phyloP scores from a whole-genome alignment of 2,797 vertebrate species.

The Sebastes trivittatus region DNA sequence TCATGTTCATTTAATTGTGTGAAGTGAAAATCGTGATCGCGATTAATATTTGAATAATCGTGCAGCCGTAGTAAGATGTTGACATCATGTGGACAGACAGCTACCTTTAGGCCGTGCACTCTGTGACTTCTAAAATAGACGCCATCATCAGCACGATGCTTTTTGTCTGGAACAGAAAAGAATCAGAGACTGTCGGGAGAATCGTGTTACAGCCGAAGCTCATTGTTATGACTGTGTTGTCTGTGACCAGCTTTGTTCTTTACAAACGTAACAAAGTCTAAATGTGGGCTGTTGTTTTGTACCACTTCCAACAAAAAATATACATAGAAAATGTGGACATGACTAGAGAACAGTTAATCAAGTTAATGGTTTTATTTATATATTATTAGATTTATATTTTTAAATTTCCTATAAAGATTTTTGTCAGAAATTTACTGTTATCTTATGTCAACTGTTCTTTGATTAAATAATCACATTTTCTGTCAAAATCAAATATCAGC shows the following conservation, averaged over 20 bases:
- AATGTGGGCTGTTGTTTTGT: not conserved
- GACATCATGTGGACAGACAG: conserved; percentile 38
- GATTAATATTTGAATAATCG: too few relatives aligned
- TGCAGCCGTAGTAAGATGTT: not conserved
- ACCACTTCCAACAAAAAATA: not conserved
- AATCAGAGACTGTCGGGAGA: conserved; percentile 20
- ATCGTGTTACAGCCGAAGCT: conserved; percentile 33
- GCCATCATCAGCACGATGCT: conserved; percentile 26
- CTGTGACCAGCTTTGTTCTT: conserved; percentile 31
- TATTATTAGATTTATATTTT: not conserved
- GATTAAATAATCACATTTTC: not conserved
- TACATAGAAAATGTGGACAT: not conserved
- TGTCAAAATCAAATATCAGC: not conserved
- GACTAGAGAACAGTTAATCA: not conserved
- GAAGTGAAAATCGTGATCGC: too few relatives aligned
- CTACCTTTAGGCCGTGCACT: conserved; percentile 33
- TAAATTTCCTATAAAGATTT: not conserved
- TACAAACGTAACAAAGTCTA: not conserved
- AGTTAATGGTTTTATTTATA: not conserved
- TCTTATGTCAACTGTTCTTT: not conserved
- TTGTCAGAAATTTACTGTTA: not conserved
- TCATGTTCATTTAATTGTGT: too few relatives aligned
- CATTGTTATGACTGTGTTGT: conserved; percentile 25
- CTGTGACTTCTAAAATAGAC: conserved; percentile 54
- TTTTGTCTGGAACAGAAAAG: conserved; percentile 51